Conservation (phyloP, 2,888 invertebrate genomes). For the Caenorhabditis angaria region DNA sequence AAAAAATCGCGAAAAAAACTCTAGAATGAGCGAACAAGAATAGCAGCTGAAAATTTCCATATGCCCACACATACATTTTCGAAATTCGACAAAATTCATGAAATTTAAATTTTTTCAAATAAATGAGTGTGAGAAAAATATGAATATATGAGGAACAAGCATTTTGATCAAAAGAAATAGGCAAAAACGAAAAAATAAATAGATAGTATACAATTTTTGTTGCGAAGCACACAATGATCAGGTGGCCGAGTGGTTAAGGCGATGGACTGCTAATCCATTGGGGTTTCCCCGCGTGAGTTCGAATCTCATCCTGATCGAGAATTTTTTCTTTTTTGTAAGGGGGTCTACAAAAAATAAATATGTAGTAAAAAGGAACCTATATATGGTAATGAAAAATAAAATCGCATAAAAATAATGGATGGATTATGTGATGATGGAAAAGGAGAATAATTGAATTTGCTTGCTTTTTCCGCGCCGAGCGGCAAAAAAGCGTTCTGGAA, state of each 20-base stretch:
- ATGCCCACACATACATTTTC: no score
- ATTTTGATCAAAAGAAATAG: no score
- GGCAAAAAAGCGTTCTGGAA: background rate
- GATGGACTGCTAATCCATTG: conserved; percentile 73
- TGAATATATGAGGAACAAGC: no score
- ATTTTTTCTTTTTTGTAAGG: conserved; percentile 25
- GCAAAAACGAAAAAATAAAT: background rate
- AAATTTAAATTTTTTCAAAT: no score
- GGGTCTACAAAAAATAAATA: no score
- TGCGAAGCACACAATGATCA: conserved; percentile 38
- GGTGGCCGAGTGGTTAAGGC: conserved; percentile 73
- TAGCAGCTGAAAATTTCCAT: no score
- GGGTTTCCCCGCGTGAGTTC: conserved; percentile 72
- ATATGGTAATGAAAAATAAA: background rate
- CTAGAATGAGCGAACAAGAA: no score
- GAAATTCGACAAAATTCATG: no score
- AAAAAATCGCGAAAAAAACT: no score
- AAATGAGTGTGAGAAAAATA: no score
- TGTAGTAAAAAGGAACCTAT: no score
- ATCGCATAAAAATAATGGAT: conserved; percentile 4
- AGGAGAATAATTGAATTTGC: conserved; percentile 1
- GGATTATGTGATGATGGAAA: background rate
- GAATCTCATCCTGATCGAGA: conserved; percentile 69
- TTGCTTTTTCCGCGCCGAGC: conserved; percentile 6
- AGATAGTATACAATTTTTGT: background rate